Evolutionary conservation across 2,113 vertebrate genomes (phyloP), one percentile per base, ranked within the genome.

Genomic region (Cyprinodon brontotheroides): DNA sequence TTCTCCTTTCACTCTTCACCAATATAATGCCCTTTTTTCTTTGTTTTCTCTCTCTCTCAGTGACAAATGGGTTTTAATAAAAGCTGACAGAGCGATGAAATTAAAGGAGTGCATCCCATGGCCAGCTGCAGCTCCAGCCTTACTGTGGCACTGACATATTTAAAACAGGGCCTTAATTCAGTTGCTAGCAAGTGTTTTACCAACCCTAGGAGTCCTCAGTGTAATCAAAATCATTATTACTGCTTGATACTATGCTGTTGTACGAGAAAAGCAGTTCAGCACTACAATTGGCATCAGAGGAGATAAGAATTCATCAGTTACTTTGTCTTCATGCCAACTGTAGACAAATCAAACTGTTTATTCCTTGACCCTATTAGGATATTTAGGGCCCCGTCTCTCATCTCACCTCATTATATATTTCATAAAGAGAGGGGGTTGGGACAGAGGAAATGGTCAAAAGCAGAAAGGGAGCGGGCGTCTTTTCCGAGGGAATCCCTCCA

Each of bases 31-130:
- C 85, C 84, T 77, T 84, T 39, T 13, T 79, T 67, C 73, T 72
- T 87, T 71, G 47, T 70, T 78, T 78, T 74, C 66, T 72, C 70
- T 75, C 84, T 87, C 87, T 78, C 83, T 84, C 86, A 78, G 83
- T 93, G 94, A 95, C 90, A 82, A 94, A 95, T 94, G 91, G 89
- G 89, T 92, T 94, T 95, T 95, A 94, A 95, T 95, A 94, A 94
- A 93, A 92, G 81, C 87, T 92, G 94, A 94, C 89, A 90, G 92
- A 94, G 92, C 88, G 89, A 94, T 92, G 91, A 94, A 94, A 95
- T 94, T 94, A 94, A 94, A 93, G 90, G 82, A 86, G 92, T 85
- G 89, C 88, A 81, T 93, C 87, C 90, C 89, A 80, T 90, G 92
- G 91, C 84, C 87, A 77, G 84, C 90, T 75, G 87, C 90, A 88